Base-by-base conservation (phyloP, 2,113 vertebrate species). In the Xiphorhynchus elegans region DNA sequence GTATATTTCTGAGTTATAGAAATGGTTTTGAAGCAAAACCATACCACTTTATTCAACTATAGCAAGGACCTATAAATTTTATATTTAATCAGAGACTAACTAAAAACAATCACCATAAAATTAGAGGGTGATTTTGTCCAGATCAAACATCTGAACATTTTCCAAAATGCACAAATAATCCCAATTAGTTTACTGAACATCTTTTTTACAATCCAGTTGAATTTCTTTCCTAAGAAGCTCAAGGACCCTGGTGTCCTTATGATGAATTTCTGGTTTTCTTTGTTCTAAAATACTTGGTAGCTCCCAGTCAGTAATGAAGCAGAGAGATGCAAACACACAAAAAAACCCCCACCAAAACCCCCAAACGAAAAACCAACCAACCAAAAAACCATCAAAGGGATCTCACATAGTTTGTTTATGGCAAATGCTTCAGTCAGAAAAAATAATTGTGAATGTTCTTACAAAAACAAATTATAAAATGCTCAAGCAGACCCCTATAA, bases 231-330 rank as follows among this genome's bases (percentile, higher is more conserved):
- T 60, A 18, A 35, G 70, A 95, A 90, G 81, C 72, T 90, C 90
- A 93, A 39, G 23, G 56, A 89, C 72, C 52, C 64, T 62, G 18
- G 91, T 86, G 28, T 23, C 44, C 56, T 80, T 69, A 78, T 72
- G 84, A 60, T 68, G 46, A 82, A 73, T 19, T 59, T 93, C 39
- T 68, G 31, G 47, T 28, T 52, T 59, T 84, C 60, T 94, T 97
- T 94, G 50, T 88, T 94, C 85, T 92, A 82, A 96, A 47, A 68
- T 93, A 53, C 13, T 39, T n/a, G 84, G 84, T 88, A 89, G 94
- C 63, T 96, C 69, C 63, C 58, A 44, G 56, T 91, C 72, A 86
- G 80, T 18, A 42, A 88, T 40, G 49, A 95, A 95, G 89, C 58
- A 95, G 86, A 77, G 59, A 93, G 81, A 90, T 66, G 87, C 13